Conservation (phyloP, 1,140 invertebrate genomes). For the Mamestra configurata region DNA sequence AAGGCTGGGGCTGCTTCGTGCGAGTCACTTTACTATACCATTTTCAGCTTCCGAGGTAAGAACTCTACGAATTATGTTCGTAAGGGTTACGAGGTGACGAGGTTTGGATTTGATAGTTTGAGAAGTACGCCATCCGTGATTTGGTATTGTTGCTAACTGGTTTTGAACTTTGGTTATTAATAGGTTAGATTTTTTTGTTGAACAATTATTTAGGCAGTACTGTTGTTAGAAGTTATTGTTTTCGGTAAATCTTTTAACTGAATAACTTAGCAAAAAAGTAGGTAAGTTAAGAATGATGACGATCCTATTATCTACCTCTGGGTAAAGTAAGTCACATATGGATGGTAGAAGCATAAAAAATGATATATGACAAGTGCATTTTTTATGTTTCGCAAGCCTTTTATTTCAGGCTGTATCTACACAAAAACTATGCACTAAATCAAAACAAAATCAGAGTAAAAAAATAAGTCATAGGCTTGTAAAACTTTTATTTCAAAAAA, state of each 20-base stretch:
- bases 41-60: conserved; percentile 50
- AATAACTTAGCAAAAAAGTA: no score
- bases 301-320: no score
- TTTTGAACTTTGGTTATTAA: no score
- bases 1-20: no score
- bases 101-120: neutral
- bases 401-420: neutral
- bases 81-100: conserved; percentile 16
- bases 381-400: neutral
- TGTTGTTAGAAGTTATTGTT: no score
- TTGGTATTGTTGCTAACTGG: neutral
- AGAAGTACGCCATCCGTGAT: neutral
- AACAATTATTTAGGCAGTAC: no score
- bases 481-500: neutral
- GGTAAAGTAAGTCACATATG: no score
- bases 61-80: conserved; percentile 29
- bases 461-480: neutral
- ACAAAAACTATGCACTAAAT: neutral
- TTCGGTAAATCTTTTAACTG: no score
- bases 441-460: neutral
- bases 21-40: conserved; percentile 53
- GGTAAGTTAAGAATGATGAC: no score
- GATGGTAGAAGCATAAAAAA: no score
- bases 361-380: neutral
- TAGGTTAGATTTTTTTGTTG: no score